Evolutionary conservation across 2,797 vertebrate genomes (phyloP), one percentile per base, ranked within the genome.

Genomic region (Choloepus didactylus): DNA sequence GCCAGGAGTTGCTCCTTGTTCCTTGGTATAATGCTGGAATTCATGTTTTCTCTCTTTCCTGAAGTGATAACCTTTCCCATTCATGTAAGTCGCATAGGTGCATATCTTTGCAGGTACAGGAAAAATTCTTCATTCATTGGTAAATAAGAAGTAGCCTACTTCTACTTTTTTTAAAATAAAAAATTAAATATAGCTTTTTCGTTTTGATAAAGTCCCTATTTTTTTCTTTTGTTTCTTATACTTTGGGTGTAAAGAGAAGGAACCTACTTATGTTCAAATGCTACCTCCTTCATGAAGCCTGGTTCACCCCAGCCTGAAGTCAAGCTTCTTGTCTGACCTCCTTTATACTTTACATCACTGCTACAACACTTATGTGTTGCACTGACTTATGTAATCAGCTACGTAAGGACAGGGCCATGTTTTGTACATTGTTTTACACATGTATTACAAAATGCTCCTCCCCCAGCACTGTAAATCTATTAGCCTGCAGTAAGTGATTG

Each of bases 51-150:
- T 46, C 67, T 84, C 54, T 77, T 49, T 89, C 64, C n/a, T 73
- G 31, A 91, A 84, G 12, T 56, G n/a, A 31, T 87, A 93, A 41
- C 21, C 59, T 96, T 93, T 87, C 75, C 64, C 31, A 31, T 49
- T 56, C 94, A 77, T 91, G 18, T 73, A 8, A 25, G 56, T 76
- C 49, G 69, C 31, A 54, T 91, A 81, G 56, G 16, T 73, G 7
- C 7, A 44, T 44, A 51, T 29, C 9, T 87, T 8, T 44, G 12
- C 4, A 85, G 38, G 41, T 82, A n/a, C 5, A 83, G 67, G 66
- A 67, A 75, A 81, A 41, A 8, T 23, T 29, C 56, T 54, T 92
- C 29, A n/a, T 29, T 82, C 51, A 82, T 90, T 87, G 46, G 1
- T 60, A 94, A 46, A 73, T 38, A 41, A 41, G 62, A 89, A 90